phyloP scores from a whole-genome alignment of 1,140 invertebrate genomes.

The Venturia canescens region DNA sequence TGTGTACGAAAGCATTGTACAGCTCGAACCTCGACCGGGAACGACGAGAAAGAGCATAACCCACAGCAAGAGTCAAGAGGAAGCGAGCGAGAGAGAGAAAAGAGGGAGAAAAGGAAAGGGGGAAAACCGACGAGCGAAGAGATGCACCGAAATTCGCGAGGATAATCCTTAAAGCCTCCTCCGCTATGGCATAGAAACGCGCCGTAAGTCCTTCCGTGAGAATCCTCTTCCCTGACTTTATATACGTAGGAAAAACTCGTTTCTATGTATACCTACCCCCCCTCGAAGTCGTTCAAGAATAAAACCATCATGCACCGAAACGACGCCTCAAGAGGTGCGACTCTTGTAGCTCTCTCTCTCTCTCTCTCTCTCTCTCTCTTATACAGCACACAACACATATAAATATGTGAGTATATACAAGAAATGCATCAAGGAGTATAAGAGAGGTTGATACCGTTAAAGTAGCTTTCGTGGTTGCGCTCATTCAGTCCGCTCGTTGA shows the following conservation, averaged over 20 bases:
- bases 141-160: slow-evolving; percentile 48
- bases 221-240: slow-evolving; percentile 21
- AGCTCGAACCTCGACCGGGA: not conserved
- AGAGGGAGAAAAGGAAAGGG: slow-evolving; percentile 15
- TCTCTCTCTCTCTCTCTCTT: too few species aligned
- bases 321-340: slow-evolving; percentile 15
- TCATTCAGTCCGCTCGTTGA: not conserved
- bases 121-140: slow-evolving; percentile 35
- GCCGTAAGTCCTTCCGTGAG: slow-evolving; percentile 35
- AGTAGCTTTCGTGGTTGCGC: not conserved
- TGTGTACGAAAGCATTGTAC: slow-evolving; percentile 13
- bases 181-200: not conserved
- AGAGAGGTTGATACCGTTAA: not conserved
- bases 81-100: not conserved
- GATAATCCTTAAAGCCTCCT: slow-evolving; percentile 46
- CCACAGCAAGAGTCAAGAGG: not conserved
- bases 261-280: slow-evolving; percentile 1
- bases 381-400: not conserved
- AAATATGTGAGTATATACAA: not conserved
- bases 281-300: slow-evolving; percentile 26
- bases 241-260: not conserved
- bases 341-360: slow-evolving; percentile 21
- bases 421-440: not conserved
- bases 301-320: slow-evolving; percentile 6
- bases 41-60: not conserved